phyloP scores from a whole-genome alignment of 1,140 invertebrate genomes.

The Cyphomyrmex costatus region DNA sequence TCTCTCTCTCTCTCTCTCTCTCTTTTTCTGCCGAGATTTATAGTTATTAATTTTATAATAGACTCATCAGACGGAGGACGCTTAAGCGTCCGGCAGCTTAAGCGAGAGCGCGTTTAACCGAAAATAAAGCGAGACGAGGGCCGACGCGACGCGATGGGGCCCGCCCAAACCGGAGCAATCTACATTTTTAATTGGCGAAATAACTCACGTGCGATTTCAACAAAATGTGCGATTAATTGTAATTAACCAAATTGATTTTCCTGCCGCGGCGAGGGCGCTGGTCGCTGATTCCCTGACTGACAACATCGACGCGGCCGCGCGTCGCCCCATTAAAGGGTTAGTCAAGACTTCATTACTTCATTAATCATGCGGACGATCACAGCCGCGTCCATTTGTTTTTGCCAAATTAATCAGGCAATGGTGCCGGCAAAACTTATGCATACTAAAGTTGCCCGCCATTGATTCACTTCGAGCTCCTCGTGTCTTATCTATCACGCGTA shows the following conservation, averaged over 20 bases:
- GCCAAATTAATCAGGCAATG: conserved; percentile 59
- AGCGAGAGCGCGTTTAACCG: conserved; percentile 32
- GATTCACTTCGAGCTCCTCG: conserved; percentile 35
- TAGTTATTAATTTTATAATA: conserved; percentile 86
- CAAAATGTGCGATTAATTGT: conserved; percentile 49
- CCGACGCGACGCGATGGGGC: neutral
- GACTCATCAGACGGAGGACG: conserved; percentile 80
- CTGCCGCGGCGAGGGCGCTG: neutral
- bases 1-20: too few relatives aligned
- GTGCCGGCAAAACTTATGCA: conserved; percentile 54
- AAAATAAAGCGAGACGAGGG: conserved; percentile 53
- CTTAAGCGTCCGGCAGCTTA: conserved; percentile 41
- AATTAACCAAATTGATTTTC: conserved; percentile 60
- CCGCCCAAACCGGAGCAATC: conserved; percentile 21
- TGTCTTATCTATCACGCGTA: conserved; percentile 51
- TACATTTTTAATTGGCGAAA: conserved; percentile 54
- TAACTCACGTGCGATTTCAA: conserved; percentile 38
- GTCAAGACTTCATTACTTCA: conserved; percentile 65
- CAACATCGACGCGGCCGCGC: neutral
- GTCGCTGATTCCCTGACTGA: neutral
- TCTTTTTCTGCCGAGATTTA: conserved; percentile 78
- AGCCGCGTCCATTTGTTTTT: conserved; percentile 59
- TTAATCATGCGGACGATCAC: conserved; percentile 60
- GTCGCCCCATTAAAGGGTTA: conserved; percentile 60
- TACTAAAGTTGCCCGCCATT: conserved; percentile 36